These are phyloP conservation scores for Empidonax alnorum DNA, from an alignment of 2,113 vertebrate genomes.

Conservation along the genomic window DNA sequence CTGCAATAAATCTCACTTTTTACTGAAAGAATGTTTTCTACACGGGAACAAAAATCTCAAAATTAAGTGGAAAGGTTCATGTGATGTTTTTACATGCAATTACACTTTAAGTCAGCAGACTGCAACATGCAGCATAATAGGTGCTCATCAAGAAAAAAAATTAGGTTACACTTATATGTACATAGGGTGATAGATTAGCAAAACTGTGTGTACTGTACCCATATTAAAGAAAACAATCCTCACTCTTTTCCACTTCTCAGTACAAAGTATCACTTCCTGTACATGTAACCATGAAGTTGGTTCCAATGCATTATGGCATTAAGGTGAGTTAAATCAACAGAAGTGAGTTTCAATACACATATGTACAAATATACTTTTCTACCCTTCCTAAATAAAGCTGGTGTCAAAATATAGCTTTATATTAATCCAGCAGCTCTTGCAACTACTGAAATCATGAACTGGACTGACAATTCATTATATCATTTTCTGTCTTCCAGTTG, in stretches of 20 bases:
- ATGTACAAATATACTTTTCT: neutral
- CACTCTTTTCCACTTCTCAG: neutral
- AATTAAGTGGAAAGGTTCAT: neutral
- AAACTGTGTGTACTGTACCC: neutral
- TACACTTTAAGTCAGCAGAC: neutral
- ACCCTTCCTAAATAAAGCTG: neutral
- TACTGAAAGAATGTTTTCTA: neutral
- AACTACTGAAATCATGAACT: neutral
- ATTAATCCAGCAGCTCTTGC: neutral
- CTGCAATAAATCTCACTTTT: neutral
- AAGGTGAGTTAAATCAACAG: neutral
- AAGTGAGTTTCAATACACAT: neutral
- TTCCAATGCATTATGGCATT: neutral
- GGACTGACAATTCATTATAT: neutral
- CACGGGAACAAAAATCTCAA: neutral
- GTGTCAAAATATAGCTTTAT: neutral
- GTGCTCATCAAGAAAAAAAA: neutral
- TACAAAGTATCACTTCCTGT: neutral
- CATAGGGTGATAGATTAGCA: neutral
- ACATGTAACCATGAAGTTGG: neutral
- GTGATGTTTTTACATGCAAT: neutral
- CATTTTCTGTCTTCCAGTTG: neutral
- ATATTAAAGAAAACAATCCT: neutral
- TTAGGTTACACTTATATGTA: neutral
- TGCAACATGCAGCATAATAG: neutral